phyloP scores from a whole-genome alignment of 2,113 vertebrate species.

The Helogale parvula region DNA sequence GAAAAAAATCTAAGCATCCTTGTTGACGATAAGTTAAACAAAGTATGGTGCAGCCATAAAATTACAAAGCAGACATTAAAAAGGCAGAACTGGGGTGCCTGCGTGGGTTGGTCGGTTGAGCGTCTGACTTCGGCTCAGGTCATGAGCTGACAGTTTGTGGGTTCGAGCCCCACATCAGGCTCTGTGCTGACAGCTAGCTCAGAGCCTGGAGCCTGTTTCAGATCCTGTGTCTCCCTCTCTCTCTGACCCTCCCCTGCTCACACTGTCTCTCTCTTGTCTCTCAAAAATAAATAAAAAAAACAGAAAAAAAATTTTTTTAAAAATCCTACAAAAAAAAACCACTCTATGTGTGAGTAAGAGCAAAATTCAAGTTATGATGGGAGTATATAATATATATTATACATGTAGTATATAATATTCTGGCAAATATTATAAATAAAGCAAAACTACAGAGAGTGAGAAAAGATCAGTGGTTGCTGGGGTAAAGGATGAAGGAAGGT shows the following conservation, averaged over 20 bases:
- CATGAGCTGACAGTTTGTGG: too few relatives aligned
- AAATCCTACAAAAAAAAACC: neutral
- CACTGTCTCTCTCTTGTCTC: too few relatives aligned
- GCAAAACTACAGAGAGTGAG: neutral
- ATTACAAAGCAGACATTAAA: neutral
- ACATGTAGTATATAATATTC: neutral
- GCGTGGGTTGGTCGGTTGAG: too few relatives aligned
- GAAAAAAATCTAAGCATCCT: neutral
- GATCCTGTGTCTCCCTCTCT: too few relatives aligned
- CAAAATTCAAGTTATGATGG: constrained; percentile 10
- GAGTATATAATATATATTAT: too few relatives aligned
- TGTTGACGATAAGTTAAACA: neutral
- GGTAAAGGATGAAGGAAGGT: neutral
- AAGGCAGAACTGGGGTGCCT: neutral
- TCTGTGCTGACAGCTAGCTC: too few relatives aligned
- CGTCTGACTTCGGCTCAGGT: too few relatives aligned
- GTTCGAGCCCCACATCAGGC: too few relatives aligned
- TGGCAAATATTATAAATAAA: neutral
- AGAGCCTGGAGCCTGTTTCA: too few relatives aligned
- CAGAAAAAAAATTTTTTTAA: too few relatives aligned
- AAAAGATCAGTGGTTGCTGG: neutral
- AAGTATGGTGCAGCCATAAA: neutral
- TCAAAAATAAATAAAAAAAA: too few relatives aligned
- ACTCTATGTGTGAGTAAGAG: neutral
- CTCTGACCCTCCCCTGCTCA: too few relatives aligned